These are phyloP conservation scores for Nothobranchius furzeri DNA, from an alignment of 2,113 vertebrate genomes.

Conservation along the genomic window DNA sequence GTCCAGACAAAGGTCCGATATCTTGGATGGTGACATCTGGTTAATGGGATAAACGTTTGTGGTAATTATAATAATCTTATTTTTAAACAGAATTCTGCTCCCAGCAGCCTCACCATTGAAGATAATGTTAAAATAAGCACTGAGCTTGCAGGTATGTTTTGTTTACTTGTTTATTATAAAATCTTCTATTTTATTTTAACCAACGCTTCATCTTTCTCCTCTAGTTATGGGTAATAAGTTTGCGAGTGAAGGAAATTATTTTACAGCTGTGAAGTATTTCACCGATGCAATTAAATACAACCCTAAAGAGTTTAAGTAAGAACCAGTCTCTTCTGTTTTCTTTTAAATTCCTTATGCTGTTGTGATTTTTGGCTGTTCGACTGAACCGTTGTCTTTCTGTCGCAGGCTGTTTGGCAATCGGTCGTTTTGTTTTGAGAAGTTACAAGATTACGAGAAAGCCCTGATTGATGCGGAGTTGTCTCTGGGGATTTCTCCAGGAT, in stretches of 20 bases:
- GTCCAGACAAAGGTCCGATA: not conserved
- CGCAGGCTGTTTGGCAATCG: slow-evolving; percentile 84
- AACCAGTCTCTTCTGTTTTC: not conserved
- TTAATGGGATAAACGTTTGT: too few relatives aligned
- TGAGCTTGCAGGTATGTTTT: slow-evolving; percentile 60
- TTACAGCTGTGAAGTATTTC: slow-evolving; percentile 77
- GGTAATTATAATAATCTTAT: not conserved
- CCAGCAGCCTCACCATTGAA: slow-evolving; percentile 15
- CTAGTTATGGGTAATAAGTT: slow-evolving; percentile 76
- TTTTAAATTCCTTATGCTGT: not conserved
- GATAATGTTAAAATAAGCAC: slow-evolving; percentile 65
- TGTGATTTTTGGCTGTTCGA: too few relatives aligned
- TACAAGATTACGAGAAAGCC: slow-evolving; percentile 72
- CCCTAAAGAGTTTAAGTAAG: slow-evolving; percentile 82
- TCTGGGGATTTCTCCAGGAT: slow-evolving; percentile 72
- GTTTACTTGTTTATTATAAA: too few relatives aligned
- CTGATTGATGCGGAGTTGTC: slow-evolving; percentile 77
- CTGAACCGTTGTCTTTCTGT: not conserved
- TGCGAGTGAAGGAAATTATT: slow-evolving; percentile 71
- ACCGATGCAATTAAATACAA: slow-evolving; percentile 81
- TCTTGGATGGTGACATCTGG: too few relatives aligned
- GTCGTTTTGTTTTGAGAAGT: slow-evolving; percentile 84
- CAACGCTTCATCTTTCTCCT: not conserved
- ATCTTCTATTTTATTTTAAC: not conserved
- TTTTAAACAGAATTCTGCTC: slow-evolving; percentile 24